Evolutionary conservation across 1,140 invertebrate species (phyloP).

Genomic region (Camponotus pennsylvanicus): DNA sequence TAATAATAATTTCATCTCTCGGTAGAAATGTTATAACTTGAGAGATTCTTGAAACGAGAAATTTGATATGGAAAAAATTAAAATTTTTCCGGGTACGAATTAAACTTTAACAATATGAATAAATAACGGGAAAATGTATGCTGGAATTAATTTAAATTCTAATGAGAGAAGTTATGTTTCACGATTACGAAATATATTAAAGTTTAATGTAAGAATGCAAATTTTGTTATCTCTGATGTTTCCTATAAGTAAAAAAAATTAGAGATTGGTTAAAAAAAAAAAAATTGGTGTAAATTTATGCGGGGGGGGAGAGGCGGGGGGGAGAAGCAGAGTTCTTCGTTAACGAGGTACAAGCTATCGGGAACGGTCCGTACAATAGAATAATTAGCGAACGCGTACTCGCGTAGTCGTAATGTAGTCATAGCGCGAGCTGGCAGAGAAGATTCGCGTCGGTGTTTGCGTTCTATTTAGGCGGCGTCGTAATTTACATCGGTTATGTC

Average conservation of each 20-base stretch:
- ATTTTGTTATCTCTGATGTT: not conserved
- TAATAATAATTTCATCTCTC: not conserved
- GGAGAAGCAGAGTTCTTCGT: not conserved
- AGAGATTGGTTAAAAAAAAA: not conserved
- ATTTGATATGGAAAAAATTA: not conserved
- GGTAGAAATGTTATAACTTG: too few species aligned
- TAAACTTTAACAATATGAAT: not conserved
- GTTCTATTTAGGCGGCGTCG: constrained; percentile 42
- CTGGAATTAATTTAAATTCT: not conserved
- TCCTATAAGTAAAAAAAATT: not conserved
- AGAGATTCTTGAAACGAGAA: not conserved
- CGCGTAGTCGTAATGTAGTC: constrained; percentile 45
- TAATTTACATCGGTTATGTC: constrained; percentile 59
- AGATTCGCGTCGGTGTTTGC: constrained; percentile 52
- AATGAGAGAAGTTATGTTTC: not conserved
- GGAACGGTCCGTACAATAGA: constrained; percentile 29
- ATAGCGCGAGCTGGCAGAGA: constrained; percentile 30
- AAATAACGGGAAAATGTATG: not conserved
- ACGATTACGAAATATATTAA: not conserved
- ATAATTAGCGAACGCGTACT: constrained; percentile 49
- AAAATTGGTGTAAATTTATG: not conserved
- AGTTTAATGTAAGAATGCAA: not conserved
- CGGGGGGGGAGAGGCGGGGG: not conserved
- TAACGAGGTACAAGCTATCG: constrained; percentile 40
- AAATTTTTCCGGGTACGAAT: not conserved